These are phyloP conservation scores for Globicephala melas DNA, from an alignment of 2,113 vertebrate genomes.

Conservation along the genomic window DNA sequence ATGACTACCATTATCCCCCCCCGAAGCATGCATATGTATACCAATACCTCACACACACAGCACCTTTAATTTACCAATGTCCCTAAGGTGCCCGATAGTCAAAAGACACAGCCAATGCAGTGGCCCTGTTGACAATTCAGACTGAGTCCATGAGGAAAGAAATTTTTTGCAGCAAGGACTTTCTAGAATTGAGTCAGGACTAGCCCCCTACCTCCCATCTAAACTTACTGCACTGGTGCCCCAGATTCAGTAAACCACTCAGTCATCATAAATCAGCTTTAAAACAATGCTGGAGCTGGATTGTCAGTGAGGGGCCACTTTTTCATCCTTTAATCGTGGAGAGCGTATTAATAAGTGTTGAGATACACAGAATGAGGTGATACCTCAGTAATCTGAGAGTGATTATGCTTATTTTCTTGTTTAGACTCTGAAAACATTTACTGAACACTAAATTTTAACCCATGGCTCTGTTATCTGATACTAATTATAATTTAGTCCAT, in stretches of 20 bases:
- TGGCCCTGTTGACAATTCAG: neutral
- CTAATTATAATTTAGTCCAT: neutral
- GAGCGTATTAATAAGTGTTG: neutral
- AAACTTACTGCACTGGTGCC: neutral
- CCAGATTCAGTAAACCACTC: neutral
- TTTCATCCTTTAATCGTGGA: neutral
- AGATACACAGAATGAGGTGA: neutral
- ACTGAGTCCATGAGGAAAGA: neutral
- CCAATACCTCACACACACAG: neutral
- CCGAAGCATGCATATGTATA: no score
- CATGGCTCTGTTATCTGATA: neutral
- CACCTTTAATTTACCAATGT: neutral
- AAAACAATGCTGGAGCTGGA: neutral
- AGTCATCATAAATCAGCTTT: neutral
- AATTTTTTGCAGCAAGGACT: neutral
- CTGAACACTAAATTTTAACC: neutral
- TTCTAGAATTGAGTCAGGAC: neutral
- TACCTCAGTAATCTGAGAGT: neutral
- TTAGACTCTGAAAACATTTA: neutral
- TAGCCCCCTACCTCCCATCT: neutral
- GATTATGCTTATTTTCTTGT: neutral
- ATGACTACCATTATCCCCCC: no score
- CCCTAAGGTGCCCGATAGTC: neutral
- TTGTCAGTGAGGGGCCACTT: fast-evolving
- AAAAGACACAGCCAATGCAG: neutral